Conservation (phyloP, 2,888 invertebrate species). For the Sinhomidia bicolor region DNA sequence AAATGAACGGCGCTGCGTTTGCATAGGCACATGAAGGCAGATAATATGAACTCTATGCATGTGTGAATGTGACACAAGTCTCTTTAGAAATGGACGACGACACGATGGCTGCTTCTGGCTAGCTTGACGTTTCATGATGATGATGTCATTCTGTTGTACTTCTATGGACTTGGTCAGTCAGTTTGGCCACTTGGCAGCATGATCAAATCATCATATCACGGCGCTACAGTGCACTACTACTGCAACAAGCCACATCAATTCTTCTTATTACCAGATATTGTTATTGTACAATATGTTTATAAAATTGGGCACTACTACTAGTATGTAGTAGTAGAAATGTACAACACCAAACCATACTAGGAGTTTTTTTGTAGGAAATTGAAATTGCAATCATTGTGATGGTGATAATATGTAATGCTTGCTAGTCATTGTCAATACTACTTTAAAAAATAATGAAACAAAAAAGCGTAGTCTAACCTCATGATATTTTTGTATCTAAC, state of each 20-base stretch:
- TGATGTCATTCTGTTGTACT: slow-evolving; percentile 19
- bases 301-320: too few relatives aligned
- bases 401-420: too few relatives aligned
- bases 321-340: too few relatives aligned
- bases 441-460: neutral
- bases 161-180: neutral
- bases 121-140: slow-evolving; percentile 1
- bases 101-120: slow-evolving; percentile 18
- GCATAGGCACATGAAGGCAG: too few relatives aligned
- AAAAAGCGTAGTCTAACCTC: neutral
- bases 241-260: neutral
- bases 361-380: too few relatives aligned
- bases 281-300: too few relatives aligned
- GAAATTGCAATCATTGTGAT: too few relatives aligned
- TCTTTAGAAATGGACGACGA: neutral
- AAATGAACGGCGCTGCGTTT: too few relatives aligned
- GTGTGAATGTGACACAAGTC: neutral
- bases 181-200: neutral
- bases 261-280: neutral
- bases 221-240: neutral
- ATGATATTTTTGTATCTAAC: neutral
- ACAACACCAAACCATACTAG: too few relatives aligned
- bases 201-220: too few relatives aligned
- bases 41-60: neutral
- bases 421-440: slow-evolving; percentile 1